Evolutionary conservation across 2,888 invertebrate species (phyloP).

Genomic region (Pollenia labialis): DNA sequence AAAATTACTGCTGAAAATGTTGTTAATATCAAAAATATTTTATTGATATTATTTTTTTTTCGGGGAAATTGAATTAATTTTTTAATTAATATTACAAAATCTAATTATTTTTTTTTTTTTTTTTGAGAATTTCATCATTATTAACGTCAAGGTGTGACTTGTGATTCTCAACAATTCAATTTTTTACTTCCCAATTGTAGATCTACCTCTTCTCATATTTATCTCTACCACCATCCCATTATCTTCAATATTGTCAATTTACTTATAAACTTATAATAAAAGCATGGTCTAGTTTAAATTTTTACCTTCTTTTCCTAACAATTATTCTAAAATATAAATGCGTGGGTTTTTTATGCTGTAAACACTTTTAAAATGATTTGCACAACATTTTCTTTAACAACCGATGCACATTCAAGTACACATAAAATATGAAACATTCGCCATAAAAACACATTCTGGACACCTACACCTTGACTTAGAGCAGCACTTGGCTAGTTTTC

Average conservation of each 20-base stretch:
- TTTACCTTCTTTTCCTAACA: not conserved
- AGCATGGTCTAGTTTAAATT: constrained; percentile 55
- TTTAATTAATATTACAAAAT: too few relatives aligned
- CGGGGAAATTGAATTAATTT: too few relatives aligned
- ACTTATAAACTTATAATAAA: constrained; percentile 58
- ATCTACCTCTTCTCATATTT: too few relatives aligned
- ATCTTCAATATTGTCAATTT: constrained; percentile 26
- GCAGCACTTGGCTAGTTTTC: constrained; percentile 9
- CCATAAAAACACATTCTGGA: constrained; percentile 39
- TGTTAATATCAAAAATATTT: too few relatives aligned
- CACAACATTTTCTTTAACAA: constrained; percentile 26
- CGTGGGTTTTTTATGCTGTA: constrained; percentile 44
- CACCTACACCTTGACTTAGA: constrained; percentile 56
- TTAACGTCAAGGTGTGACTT: not conserved
- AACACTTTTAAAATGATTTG: constrained; percentile 59
- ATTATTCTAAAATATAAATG: constrained; percentile 3
- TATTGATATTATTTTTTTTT: too few relatives aligned
- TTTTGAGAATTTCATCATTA: too few relatives aligned
- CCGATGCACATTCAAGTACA: not conserved
- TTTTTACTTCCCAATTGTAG: too few relatives aligned
- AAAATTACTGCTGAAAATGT: too few relatives aligned
- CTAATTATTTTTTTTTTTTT: too few relatives aligned
- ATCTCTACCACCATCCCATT: not conserved
- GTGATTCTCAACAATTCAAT: not conserved
- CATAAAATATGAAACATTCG: not conserved